Evolutionary conservation across 2,888 invertebrate species (phyloP).

Genomic region (Baccha elongata): DNA sequence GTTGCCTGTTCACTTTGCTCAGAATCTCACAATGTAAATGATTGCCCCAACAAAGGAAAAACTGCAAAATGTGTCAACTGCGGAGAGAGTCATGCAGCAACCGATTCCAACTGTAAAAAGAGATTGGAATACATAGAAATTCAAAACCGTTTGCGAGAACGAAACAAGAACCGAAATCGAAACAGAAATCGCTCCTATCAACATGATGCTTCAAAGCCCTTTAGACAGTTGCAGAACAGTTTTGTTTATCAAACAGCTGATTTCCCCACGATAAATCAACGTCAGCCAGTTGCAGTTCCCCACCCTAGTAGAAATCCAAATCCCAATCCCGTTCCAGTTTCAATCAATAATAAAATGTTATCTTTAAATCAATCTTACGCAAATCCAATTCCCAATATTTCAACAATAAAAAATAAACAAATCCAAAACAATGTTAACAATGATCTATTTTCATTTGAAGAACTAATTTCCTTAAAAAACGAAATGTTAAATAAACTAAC

Average conservation of each 20-base stretch:
- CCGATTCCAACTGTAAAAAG: conserved; percentile 2
- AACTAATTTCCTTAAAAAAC: conserved; percentile 6
- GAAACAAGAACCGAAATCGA: neutral
- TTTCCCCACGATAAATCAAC: neutral
- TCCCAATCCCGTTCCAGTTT: neutral
- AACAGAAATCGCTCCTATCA: neutral
- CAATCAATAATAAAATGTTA: neutral
- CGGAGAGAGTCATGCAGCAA: conserved; percentile 1
- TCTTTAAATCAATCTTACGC: neutral
- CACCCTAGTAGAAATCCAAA: neutral
- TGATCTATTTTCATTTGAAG: neutral
- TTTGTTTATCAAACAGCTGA: neutral
- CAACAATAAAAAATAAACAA: neutral
- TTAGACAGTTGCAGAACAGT: neutral
- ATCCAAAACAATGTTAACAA: neutral
- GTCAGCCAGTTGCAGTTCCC: neutral
- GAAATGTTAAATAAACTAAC: conserved; percentile 7
- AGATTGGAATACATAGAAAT: conserved; percentile 5
- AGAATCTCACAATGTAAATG: neutral
- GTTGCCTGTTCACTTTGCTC: neutral
- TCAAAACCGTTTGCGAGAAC: conserved; percentile 1
- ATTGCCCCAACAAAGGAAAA: conserved; percentile 3
- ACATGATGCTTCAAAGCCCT: neutral
- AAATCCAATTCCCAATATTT: neutral
- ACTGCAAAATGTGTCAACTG: neutral